A percentile compares a stretch with the other conserved stretches of the same genome.
These are phyloP conservation scores for Nothoprocta perdicaria DNA, from an alignment of 2,113 vertebrate genomes.

Conservation along the genomic window DNA sequence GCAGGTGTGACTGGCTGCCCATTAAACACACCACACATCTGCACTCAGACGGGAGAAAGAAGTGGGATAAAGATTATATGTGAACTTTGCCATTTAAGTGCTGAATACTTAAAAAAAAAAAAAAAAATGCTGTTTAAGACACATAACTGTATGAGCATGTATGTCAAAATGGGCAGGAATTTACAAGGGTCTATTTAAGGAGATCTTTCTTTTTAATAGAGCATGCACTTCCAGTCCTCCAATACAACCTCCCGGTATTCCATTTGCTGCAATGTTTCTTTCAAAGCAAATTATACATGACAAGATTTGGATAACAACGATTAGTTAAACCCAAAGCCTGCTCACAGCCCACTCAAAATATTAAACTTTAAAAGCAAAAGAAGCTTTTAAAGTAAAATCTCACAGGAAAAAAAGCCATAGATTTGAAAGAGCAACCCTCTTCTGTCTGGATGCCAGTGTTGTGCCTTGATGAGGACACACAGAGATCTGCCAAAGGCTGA, in stretches of 20 bases:
- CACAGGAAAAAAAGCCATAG: background rate
- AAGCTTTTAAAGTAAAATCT: background rate
- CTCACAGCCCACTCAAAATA: conserved; percentile 25
- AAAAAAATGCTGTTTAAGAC: background rate
- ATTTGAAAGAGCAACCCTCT: background rate
- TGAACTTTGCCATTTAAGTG: background rate
- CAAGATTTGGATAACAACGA: conserved; percentile 50
- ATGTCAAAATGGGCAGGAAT: background rate
- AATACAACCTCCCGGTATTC: conserved; percentile 2
- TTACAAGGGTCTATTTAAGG: background rate
- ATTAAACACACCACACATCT: background rate
- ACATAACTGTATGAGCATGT: background rate
- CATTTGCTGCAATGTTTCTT: background rate
- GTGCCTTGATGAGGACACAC: background rate
- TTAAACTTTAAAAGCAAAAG: background rate
- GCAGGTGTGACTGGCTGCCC: background rate
- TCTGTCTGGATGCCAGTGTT: background rate
- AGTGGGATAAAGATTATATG: background rate
- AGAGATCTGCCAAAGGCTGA: background rate
- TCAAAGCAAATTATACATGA: conserved; percentile 52
- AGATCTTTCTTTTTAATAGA: background rate
- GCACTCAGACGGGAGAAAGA: background rate
- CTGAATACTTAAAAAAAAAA: background rate
- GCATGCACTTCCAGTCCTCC: background rate
- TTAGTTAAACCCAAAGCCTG: conserved; percentile 53